Percentiles rank a stretch among this genome's conserved stretches.
Evolutionary conservation across 2,113 vertebrate genomes (phyloP).

Genomic region (Gallinago jamesoni): DNA sequence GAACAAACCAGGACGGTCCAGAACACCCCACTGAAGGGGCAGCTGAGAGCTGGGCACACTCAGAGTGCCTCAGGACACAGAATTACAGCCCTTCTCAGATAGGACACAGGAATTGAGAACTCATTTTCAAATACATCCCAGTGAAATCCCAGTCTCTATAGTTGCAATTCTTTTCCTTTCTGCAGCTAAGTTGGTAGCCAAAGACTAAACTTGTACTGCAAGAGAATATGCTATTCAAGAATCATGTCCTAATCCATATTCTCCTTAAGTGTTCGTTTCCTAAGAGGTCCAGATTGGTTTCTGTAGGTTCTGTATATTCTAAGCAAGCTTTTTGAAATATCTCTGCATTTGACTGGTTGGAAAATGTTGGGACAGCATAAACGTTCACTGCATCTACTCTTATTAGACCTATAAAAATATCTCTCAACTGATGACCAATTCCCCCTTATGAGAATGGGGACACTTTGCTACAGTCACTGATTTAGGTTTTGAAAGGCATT

Average conservation of each 20-base stretch:
- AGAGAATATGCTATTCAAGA: background rate
- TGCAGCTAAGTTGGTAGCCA: background rate
- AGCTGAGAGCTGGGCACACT: background rate
- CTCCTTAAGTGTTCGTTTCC: background rate
- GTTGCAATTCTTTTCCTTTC: background rate
- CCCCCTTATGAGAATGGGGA: background rate
- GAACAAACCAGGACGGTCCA: background rate
- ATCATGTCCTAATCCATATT: background rate
- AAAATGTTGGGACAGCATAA: background rate
- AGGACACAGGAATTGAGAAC: background rate
- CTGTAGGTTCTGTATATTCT: background rate
- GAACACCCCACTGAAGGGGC: background rate
- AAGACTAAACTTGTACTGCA: background rate
- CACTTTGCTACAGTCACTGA: background rate
- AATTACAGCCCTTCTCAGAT: background rate
- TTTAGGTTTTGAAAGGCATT: background rate
- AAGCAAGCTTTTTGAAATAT: background rate
- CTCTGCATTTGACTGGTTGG: background rate
- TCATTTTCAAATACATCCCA: background rate
- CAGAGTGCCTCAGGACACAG: background rate
- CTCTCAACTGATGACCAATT: background rate
- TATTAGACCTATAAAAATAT: background rate
- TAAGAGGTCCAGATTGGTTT: background rate
- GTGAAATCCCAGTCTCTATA: background rate
- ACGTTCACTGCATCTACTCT: background rate